Conservation (phyloP, 2,113 vertebrate genomes). For the Gyps fulvus region DNA sequence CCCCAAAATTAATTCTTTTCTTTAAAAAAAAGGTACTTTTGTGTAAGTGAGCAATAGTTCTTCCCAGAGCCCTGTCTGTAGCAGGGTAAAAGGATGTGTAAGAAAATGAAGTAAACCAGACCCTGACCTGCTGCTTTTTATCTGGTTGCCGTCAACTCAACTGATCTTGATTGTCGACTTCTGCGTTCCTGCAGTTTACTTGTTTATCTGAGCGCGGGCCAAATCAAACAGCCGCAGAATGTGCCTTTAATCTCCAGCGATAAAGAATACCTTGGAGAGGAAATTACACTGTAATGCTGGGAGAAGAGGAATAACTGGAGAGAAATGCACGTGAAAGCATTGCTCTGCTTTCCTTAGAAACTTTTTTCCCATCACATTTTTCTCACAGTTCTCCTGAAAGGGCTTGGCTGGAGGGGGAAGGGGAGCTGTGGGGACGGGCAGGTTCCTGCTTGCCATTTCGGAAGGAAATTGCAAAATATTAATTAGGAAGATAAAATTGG, state of each 20-base stretch:
- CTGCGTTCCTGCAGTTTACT: conserved; percentile 59
- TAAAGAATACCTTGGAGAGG: conserved; percentile 69
- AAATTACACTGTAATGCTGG: conserved; percentile 30
- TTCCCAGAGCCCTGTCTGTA: background rate
- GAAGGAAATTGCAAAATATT: background rate
- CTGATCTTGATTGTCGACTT: conserved; percentile 32
- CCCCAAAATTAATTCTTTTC: background rate
- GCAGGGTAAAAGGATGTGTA: background rate
- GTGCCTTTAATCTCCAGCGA: conserved; percentile 63
- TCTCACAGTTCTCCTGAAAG: background rate
- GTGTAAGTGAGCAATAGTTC: background rate
- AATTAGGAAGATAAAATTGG: background rate
- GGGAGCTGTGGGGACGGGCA: background rate
- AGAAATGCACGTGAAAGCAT: background rate
- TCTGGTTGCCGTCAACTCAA: conserved; percentile 47
- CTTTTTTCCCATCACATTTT: background rate
- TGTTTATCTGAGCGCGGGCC: conserved; percentile 61
- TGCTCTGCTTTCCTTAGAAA: background rate
- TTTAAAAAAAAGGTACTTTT: background rate
- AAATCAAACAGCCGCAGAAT: conserved; percentile 55
- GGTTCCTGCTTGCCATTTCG: background rate
- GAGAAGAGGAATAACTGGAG: background rate
- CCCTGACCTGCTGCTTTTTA: conserved; percentile 59
- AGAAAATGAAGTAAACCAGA: conserved; percentile 65
- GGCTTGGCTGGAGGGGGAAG: background rate